A percentile compares a stretch with the other conserved stretches of the same genome.
These are phyloP conservation scores for Narcine bancroftii DNA, from an alignment of 2,113 vertebrate genomes.

Conservation along the genomic window DNA sequence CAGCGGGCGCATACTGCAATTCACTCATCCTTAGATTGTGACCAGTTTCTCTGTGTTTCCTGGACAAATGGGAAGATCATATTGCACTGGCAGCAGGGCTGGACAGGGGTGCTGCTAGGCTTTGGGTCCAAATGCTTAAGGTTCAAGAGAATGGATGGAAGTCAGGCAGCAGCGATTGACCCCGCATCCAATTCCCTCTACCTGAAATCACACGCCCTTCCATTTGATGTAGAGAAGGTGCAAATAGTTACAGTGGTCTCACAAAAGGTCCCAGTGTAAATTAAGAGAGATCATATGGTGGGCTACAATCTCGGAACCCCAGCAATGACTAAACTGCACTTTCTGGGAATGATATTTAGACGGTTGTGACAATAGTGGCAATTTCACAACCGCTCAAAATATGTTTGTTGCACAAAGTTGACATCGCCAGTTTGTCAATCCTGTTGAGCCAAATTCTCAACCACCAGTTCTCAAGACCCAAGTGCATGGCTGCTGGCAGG, in stretches of 20 bases:
- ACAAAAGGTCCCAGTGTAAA: background rate
- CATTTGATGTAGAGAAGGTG: background rate
- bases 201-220: too few species aligned
- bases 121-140: too few species aligned
- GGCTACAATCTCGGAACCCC: background rate
- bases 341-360: background rate
- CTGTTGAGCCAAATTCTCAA: background rate
- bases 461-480: background rate
- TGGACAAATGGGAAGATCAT: too few species aligned
- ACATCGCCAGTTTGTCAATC: background rate
- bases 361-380: background rate
- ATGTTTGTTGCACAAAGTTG: background rate
- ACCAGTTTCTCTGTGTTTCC: too few species aligned
- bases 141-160: background rate
- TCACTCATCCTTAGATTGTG: background rate
- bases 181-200: background rate
- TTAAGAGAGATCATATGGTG: background rate
- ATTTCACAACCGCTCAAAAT: slow-evolving; percentile 8
- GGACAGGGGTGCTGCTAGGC: background rate
- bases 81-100: background rate
- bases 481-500: too few species aligned
- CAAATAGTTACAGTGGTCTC: too few species aligned
- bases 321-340: too few species aligned
- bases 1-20: background rate
- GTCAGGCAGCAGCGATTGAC: background rate